phyloP scores from a whole-genome alignment of 2,797 vertebrate species.

The Eospalax fontanierii region DNA sequence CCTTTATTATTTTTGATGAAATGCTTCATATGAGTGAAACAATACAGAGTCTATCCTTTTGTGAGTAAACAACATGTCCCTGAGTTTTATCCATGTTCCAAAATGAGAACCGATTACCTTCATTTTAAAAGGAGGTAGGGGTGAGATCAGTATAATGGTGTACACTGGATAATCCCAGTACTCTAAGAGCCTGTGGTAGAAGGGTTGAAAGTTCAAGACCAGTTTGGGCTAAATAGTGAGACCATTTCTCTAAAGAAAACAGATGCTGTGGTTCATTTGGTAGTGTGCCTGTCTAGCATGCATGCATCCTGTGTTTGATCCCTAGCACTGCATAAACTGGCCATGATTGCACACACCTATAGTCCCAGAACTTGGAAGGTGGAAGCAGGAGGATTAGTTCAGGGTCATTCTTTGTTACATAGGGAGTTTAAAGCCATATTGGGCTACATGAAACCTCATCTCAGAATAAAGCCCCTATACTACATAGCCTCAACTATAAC shows the following conservation, averaged over 20 bases:
- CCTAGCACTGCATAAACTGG: not conserved
- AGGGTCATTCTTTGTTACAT: not conserved
- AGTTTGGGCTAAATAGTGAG: too few relatives aligned
- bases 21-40: not conserved
- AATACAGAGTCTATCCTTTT: not conserved
- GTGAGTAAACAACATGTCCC: not conserved
- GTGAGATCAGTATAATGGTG: not conserved
- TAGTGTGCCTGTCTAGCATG: not conserved
- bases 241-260: too few relatives aligned
- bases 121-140: not conserved
- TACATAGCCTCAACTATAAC: not conserved
- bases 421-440: not conserved
- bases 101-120: not conserved
- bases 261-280: too few relatives aligned
- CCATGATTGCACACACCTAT: too few relatives aligned
- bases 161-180: not conserved
- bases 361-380: not conserved
- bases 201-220: not conserved
- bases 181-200: not conserved
- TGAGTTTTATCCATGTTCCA: constrained; percentile 5
- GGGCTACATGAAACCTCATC: not conserved
- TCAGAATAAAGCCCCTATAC: too few relatives aligned
- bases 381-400: not conserved
- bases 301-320: not conserved
- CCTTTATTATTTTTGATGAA: constrained; percentile 22